Percentiles rank a stretch among this genome's conserved stretches.
These are phyloP conservation scores for Drosophila monieri DNA, from an alignment of 2,888 invertebrate genomes.

Conservation along the genomic window DNA sequence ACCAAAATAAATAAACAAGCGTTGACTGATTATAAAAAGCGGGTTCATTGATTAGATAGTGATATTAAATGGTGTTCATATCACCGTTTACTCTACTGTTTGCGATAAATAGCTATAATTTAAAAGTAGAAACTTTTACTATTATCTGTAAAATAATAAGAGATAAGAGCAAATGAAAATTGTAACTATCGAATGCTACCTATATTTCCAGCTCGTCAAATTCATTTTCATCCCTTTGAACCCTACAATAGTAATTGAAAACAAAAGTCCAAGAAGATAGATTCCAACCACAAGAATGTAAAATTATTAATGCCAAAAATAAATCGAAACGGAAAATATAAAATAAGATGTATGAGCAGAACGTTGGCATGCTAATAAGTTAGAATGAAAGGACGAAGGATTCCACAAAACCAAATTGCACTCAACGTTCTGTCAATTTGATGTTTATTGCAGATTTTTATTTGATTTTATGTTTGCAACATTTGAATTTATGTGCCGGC, in stretches of 20 bases:
- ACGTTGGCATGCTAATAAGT: slow-evolving; percentile 38
- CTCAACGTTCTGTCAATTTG: slow-evolving; percentile 71
- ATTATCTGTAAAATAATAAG: neutral
- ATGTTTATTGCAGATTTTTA: slow-evolving; percentile 75
- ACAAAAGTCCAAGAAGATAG: slow-evolving; percentile 12
- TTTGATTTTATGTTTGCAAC: slow-evolving; percentile 68
- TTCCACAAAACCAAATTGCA: slow-evolving; percentile 18
- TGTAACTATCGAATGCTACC: neutral
- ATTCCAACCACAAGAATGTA: slow-evolving; percentile 15
- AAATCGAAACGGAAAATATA: slow-evolving; percentile 5
- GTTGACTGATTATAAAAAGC: neutral
- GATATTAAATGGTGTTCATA: neutral
- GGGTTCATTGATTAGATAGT: slow-evolving; percentile 16
- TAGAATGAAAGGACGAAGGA: neutral
- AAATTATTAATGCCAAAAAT: slow-evolving; percentile 15
- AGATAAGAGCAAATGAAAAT: neutral
- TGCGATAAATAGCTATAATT: neutral
- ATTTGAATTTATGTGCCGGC: slow-evolving; percentile 71
- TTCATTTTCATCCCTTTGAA: slow-evolving; percentile 15
- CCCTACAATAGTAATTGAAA: slow-evolving; percentile 27
- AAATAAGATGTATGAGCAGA: slow-evolving; percentile 5
- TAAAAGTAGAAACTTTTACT: neutral
- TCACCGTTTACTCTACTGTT: neutral
- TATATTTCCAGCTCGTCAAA: slow-evolving; percentile 23
- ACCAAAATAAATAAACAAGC: neutral